Conservation (phyloP, 2,888 invertebrate genomes). For the Campopleginae sp. region DNA sequence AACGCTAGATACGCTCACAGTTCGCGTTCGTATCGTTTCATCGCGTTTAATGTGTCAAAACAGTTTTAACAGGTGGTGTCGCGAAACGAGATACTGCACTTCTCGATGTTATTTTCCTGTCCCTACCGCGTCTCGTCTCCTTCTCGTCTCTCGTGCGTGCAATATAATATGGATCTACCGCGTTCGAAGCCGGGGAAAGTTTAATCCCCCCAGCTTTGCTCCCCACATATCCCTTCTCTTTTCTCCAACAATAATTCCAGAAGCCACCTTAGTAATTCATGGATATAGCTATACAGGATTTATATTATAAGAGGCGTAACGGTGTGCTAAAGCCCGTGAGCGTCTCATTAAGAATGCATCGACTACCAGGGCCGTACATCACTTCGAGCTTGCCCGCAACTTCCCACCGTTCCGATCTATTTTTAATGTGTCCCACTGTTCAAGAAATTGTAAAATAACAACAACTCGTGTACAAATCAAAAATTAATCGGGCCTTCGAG, state of each 20-base stretch:
- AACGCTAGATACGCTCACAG: constrained; percentile 1
- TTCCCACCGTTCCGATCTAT: neutral
- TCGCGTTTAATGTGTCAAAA: constrained; percentile 54
- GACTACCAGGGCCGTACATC: constrained; percentile 22
- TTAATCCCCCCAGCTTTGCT: constrained; percentile 46
- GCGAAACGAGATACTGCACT: constrained; percentile 50
- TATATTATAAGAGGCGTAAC: constrained; percentile 27
- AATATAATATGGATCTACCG: constrained; percentile 49
- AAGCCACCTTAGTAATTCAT: constrained; percentile 9
- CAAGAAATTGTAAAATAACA: neutral
- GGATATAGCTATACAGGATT: constrained; percentile 15
- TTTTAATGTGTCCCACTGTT: constrained; percentile 1
- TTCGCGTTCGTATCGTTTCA: constrained; percentile 16
- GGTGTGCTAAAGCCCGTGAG: constrained; percentile 15
- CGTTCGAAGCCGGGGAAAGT: constrained; percentile 47
- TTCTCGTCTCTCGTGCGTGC: constrained; percentile 41
- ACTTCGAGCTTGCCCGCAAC: neutral
- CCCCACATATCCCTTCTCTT: constrained; percentile 18
- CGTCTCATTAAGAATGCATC: constrained; percentile 14
- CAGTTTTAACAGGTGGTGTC: constrained; percentile 64
- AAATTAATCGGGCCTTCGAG: neutral
- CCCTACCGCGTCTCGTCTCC: neutral
- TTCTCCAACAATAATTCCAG: constrained; percentile 43
- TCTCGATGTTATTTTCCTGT: constrained; percentile 38
- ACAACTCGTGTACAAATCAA: neutral